phyloP scores from a whole-genome alignment of 2,797 vertebrate species.

The Sphaeramia orbicularis region DNA sequence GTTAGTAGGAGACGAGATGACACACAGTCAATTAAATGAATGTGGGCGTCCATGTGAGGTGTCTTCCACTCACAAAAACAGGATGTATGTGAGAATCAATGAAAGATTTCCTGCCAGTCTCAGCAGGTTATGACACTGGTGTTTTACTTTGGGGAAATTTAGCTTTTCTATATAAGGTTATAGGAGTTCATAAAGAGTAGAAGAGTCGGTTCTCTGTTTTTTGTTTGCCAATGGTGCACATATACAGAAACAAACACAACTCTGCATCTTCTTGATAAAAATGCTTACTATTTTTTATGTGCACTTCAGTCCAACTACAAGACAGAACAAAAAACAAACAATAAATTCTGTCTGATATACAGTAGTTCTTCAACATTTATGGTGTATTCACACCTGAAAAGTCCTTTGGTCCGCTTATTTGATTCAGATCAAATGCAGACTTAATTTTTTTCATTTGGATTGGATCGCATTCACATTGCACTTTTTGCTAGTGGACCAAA shows the following conservation, averaged over 20 bases:
- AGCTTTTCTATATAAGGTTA: not conserved
- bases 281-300: not conserved
- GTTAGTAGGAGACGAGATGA: constrained; percentile 38
- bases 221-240: too few species aligned
- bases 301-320: too few species aligned
- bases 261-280: not conserved
- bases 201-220: too few species aligned
- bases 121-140: constrained; percentile 17
- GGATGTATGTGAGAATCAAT: not conserved
- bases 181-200: not conserved
- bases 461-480: too few species aligned
- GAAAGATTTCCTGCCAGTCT: constrained; percentile 21
- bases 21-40: constrained; percentile 36
- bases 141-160: not conserved
- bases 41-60: constrained; percentile 9
- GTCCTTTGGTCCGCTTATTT: too few species aligned
- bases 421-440: too few species aligned
- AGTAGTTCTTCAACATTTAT: too few species aligned
- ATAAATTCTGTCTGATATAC: too few species aligned
- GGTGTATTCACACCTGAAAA: too few species aligned
- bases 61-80: constrained; percentile 21
- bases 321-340: too few species aligned
- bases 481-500: too few species aligned
- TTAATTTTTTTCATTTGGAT: too few species aligned
- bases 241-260: not conserved